Evolutionary conservation across 2,888 invertebrate species (phyloP), one percentile per base, ranked within the genome.

Genomic region (Macrosoma leucophasiata): DNA sequence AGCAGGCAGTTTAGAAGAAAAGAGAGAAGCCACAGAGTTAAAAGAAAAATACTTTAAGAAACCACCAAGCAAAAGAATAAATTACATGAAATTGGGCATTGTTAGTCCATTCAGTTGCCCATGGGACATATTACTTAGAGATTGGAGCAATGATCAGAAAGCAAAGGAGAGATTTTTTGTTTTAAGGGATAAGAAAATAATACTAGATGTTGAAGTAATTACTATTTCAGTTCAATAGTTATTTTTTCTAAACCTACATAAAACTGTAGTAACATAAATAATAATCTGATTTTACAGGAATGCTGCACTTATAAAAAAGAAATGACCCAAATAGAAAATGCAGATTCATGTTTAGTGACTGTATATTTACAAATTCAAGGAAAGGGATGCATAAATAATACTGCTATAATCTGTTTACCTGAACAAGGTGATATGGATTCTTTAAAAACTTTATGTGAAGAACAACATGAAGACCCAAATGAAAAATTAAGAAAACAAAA

Each of bases 11-110:
- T 56, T 60, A 25, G 88, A 91, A 58, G 87, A 89, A 35, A 57
- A 63, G 8, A 62, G 71, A 43, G 65, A 71, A 22, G 81, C 86
- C 45, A 46, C 63, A 3, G 77, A 88, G 48, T 63, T 88, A 10
- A 85, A 67, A 41, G 78, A 87, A 3, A 88, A 79, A 52, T 93
- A 92, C 75, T 93, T 94, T 52, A 88, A 82, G 41, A 70, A 87
- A 46, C 96, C 97, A 6, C 94, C 96, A 3, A 93, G 93, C 50
- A 95, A 94, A 74, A 85, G 97, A 39, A 89, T 90, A 1, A 97
- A 96, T 70, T 96, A 89, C 61, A 81, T 85, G 1, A 96, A 94
- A 67, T 77, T 94, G 22, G 91, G 90, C 2, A 89, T 94, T 21
- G 82, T 85, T 3, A 90, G 90, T 52, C 97, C 97, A 1, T 96